A percentile compares a stretch with the other conserved stretches of the same genome.
These are phyloP conservation scores for Lycia hirtaria DNA, from an alignment of 2,888 invertebrate species.

Conservation along the genomic window DNA sequence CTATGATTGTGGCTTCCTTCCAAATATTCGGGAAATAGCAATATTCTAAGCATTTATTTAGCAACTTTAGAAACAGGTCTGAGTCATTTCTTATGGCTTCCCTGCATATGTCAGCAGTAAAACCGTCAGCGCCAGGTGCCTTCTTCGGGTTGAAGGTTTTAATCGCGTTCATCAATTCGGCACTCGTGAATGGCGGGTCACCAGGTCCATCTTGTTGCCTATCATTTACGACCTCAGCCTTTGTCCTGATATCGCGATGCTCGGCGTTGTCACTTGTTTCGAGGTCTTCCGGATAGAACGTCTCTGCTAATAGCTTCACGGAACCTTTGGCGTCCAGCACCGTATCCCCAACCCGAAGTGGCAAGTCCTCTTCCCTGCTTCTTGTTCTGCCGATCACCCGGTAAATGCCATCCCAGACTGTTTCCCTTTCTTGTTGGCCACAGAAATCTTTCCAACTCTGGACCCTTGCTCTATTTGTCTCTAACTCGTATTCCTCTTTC, in stretches of 20 bases:
- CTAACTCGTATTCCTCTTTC: conserved; percentile 32
- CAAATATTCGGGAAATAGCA: conserved; percentile 32
- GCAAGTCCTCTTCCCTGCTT: conserved; percentile 3
- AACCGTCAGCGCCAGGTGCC: conserved; percentile 40
- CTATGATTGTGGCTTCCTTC: conserved; percentile 37
- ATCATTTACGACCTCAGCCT: background rate
- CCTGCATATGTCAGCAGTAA: conserved; percentile 44
- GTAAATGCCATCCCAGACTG: conserved; percentile 22
- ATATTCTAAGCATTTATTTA: conserved; percentile 34
- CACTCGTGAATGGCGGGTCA: conserved; percentile 32
- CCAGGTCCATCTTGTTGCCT: background rate
- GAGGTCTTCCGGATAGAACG: conserved; percentile 12
- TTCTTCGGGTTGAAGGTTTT: conserved; percentile 29
- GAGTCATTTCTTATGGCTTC: conserved; percentile 7
- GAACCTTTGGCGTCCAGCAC: background rate
- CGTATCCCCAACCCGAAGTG: background rate
- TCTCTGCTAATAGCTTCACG: background rate
- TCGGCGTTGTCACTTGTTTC: background rate
- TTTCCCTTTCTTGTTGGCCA: conserved; percentile 10
- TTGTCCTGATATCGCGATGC: background rate
- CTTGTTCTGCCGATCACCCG: conserved; percentile 6
- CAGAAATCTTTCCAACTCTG: conserved; percentile 35
- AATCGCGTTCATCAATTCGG: conserved; percentile 8
- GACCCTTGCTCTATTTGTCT: conserved; percentile 12
- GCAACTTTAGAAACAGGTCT: conserved; percentile 27